These are phyloP conservation scores for Avahi laniger DNA, from an alignment of 2,797 vertebrate species.

Conservation along the genomic window DNA sequence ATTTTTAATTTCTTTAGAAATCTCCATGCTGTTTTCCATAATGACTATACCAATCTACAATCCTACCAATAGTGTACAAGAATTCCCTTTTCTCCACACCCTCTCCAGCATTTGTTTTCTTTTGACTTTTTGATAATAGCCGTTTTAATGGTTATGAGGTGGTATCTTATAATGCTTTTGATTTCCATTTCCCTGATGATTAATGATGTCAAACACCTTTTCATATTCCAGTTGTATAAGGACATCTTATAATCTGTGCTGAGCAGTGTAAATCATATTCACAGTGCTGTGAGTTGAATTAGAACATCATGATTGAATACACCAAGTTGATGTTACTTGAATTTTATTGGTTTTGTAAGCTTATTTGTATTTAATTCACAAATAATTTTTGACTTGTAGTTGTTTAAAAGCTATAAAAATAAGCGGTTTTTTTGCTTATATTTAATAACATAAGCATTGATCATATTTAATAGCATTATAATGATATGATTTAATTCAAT, in stretches of 20 bases:
- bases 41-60: background rate
- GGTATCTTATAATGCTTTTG: background rate
- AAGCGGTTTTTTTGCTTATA: background rate
- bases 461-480: background rate
- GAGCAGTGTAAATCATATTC: background rate
- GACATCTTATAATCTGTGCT: background rate
- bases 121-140: background rate
- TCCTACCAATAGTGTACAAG: background rate
- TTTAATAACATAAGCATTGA: background rate
- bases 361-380: constrained; percentile 23
- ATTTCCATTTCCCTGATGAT: background rate
- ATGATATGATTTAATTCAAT: constrained; percentile 40
- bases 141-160: background rate
- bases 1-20: background rate
- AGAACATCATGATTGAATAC: background rate
- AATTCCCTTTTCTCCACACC: background rate
- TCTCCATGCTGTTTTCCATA: background rate
- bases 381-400: constrained; percentile 11
- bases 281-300: background rate
- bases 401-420: background rate
- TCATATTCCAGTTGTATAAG: background rate
- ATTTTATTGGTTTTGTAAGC: constrained; percentile 19
- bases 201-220: background rate
- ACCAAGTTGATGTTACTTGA: constrained; percentile 7
- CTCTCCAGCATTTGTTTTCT: background rate